Conservation (phyloP, 2,888 invertebrate genomes). For the Pachydiplax longipennis region DNA sequence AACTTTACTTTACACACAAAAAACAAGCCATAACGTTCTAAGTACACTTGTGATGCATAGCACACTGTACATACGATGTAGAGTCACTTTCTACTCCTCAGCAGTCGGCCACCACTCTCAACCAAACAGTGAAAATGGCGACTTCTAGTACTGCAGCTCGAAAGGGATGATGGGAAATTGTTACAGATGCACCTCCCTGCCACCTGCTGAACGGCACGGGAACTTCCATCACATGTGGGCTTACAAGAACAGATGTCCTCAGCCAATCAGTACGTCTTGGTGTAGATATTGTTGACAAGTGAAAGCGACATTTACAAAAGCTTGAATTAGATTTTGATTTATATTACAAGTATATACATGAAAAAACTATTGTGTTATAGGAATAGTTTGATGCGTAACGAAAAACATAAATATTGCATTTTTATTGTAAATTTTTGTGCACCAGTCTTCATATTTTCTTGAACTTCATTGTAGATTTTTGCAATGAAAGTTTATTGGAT, state of each 20-base stretch:
- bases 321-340: not conserved
- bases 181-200: not conserved
- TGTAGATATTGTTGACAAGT: constrained; percentile 5
- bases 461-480: not conserved
- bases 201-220: not conserved
- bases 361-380: not conserved
- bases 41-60: constrained; percentile 46
- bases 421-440: not conserved
- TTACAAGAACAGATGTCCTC: not conserved
- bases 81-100: constrained; percentile 18
- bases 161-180: constrained; percentile 34
- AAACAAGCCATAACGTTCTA: constrained; percentile 50
- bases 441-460: not conserved
- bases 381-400: not conserved
- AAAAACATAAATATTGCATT: not conserved
- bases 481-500: not conserved
- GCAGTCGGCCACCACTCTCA: constrained; percentile 47
- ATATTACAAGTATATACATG: not conserved
- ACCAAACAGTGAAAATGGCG: constrained; percentile 51
- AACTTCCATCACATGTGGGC: not conserved
- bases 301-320: not conserved
- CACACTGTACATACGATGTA: constrained; percentile 33
- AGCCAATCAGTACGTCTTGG: not conserved
- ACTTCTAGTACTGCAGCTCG: constrained; percentile 46
- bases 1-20: constrained; percentile 47